Evolutionary conservation across 2,888 invertebrate species (phyloP), one percentile per base, ranked within the genome.

Genomic region (Conistra vaccinii): DNA sequence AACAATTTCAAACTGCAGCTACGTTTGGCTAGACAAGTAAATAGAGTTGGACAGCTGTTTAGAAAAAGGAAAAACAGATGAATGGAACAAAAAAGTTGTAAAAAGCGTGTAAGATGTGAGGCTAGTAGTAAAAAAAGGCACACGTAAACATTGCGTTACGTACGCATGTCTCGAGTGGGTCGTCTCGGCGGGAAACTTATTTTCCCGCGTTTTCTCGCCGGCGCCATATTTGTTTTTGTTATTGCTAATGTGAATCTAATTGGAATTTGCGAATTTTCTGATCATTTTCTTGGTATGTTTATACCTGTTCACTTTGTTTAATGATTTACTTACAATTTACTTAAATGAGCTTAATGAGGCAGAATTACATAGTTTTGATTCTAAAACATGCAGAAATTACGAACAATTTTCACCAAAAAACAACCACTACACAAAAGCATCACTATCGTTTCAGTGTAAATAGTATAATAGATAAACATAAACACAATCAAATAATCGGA

Each of bases 151-250:
- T 91, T 90, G 91, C 92, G 92, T 93, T 93, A 92, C 92, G 93
- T 93, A 95, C 95, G 95, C 95, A 92, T 92, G 94, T 94, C 95
- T 93, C 93, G 91, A 91, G 91, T 89, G 90, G 86, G 79, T 86
- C 90, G 91, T 90, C 90, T 92, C 90, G 94, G 95, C 95, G 95
- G 95, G 95, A 95, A 96, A 95, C 92, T 93, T 92, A 93, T 93
- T 96, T 95, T 95, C 95, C 96, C 96, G 96, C 96, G 93, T 94
- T 95, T 95, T 94, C 91, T 87, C 87, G 76, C 63, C 72, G 89
- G 85, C 91, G 92, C 93, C 93, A 92, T 92, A 90, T 92, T 92
- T 91, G 88, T 89, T 91, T 89, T 85, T 84, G 87, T 88, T 87
- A 78, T 86, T 81, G 86, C 94, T 89, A 91, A 94, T 92, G 84